These are phyloP conservation scores for Lottia scabra DNA, from an alignment of 2,888 invertebrate genomes.

Conservation along the genomic window DNA sequence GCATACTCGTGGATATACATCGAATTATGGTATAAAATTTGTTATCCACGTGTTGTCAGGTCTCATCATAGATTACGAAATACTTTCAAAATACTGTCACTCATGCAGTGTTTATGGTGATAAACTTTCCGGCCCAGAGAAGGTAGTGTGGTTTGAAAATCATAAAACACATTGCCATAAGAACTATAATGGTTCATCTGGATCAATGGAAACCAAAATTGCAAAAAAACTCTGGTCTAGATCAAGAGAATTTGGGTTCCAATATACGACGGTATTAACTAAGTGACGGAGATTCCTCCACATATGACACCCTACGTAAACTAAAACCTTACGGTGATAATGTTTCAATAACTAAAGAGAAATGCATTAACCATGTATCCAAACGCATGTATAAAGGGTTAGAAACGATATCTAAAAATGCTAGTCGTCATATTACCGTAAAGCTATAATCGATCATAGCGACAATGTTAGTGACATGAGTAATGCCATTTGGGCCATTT, in stretches of 20 bases:
- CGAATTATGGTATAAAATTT: not conserved
- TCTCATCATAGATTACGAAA: constrained; percentile 6
- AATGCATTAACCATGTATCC: constrained; percentile 18
- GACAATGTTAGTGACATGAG: constrained; percentile 9
- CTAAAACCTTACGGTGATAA: not conserved
- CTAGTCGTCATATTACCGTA: too few relatives aligned
- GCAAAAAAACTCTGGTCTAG: not conserved
- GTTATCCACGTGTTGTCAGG: constrained; percentile 5
- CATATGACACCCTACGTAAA: not conserved
- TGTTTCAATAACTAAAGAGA: not conserved
- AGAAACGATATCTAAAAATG: not conserved
- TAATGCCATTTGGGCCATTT: constrained; percentile 15
- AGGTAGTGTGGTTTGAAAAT: not conserved
- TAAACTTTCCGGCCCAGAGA: not conserved
- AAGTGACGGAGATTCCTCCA: constrained; percentile 12
- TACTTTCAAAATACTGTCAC: constrained; percentile 12
- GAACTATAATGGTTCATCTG: constrained; percentile 3
- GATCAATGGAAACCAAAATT: constrained; percentile 6
- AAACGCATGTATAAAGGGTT: constrained; percentile 12
- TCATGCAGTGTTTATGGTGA: not conserved
- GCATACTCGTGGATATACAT: constrained; percentile 11
- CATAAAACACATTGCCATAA: not conserved
- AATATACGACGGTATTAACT: not conserved
- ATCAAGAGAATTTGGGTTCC: not conserved
- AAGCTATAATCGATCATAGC: too few relatives aligned